Base-by-base conservation (phyloP, 1,140 invertebrate genomes). In the Drosophila ohnishii region DNA sequence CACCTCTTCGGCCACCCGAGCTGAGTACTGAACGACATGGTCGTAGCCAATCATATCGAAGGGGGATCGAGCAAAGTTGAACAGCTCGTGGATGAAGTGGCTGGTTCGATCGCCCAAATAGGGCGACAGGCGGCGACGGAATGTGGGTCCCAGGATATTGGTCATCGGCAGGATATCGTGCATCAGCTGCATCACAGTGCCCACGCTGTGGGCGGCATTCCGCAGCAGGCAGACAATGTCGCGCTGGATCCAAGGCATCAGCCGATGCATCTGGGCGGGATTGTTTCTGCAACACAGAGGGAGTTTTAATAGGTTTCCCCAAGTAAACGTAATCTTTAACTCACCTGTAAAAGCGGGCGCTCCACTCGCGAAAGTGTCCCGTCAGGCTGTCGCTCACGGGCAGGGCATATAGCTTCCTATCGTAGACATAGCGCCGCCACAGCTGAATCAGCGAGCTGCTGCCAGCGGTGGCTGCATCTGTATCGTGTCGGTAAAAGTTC, bases 81-180 rank as follows among this genome's bases (percentile, higher is more conserved):
- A 95, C 65, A 99, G 94, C 90, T 99, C 98, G 82, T 98, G 97
- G 39, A 97, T 93, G 92, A 99, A 99, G 90, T 98, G 97, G 65
- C 94, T 94, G 0, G 95, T 95, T 62, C 94, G 93, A 14, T 92
- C 90, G 14, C 93, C 93, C 53, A 91, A 47, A 82, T 94, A 94
- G 4, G 93, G 91, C 2, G 92, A 89, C 16, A 96, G 79, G 1
- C 93, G 82, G 34, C 94, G 93, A 22, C 94, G 93, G 92, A 99
- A 98, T 80, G 94, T 94, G 7, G 92, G 79, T 51, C 96, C 96
- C 56, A 94, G 93, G 65, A 98, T 97, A 72, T 95, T 94, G 86
- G 94, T 94, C 51, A 93, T 92, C 13, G 93, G 93, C 30, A 98
- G 92, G n/a, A 95, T 85, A 32, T 95, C 94, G 73, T 96, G 91